Conservation (phyloP, 2,888 invertebrate species). For the Artemia sp. region DNA sequence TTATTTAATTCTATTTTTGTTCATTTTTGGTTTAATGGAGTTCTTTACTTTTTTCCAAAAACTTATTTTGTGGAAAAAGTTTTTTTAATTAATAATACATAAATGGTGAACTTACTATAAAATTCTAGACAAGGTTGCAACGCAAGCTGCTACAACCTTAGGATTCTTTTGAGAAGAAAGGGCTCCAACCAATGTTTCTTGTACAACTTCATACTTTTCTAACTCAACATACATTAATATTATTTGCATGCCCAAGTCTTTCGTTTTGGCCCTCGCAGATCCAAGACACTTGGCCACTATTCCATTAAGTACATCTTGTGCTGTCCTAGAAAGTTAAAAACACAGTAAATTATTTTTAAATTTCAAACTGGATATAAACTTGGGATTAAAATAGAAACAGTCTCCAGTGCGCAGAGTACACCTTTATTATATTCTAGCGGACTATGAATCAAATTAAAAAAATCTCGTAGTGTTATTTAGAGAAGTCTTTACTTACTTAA, state of each 20-base stretch:
- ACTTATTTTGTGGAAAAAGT: too few relatives aligned
- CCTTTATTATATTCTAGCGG: background rate
- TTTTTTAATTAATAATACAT: too few relatives aligned
- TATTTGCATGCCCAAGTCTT: slow-evolving; percentile 73
- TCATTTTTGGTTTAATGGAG: too few relatives aligned
- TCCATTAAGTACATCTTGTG: slow-evolving; percentile 70
- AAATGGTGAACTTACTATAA: slow-evolving; percentile 37
- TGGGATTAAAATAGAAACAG: too few relatives aligned
- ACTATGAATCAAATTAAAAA: background rate
- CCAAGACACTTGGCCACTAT: slow-evolving; percentile 82
- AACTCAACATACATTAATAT: slow-evolving; percentile 87
- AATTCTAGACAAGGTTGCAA: slow-evolving; percentile 52
- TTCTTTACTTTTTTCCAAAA: too few relatives aligned
- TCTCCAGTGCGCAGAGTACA: too few relatives aligned
- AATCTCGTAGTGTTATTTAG: too few relatives aligned
- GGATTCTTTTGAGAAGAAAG: slow-evolving; percentile 81
- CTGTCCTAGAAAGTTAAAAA: slow-evolving; percentile 40
- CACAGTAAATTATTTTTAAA: too few relatives aligned
- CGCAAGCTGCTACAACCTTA: slow-evolving; percentile 74
- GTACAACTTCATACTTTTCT: slow-evolving; percentile 74
- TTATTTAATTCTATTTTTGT: too few relatives aligned
- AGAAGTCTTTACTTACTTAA: too few relatives aligned
- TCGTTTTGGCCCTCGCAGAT: slow-evolving; percentile 74
- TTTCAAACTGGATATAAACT: too few relatives aligned
- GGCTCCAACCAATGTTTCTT: slow-evolving; percentile 81